phyloP scores from a whole-genome alignment of 2,113 vertebrate genomes.

The Brachyistius frenatus region DNA sequence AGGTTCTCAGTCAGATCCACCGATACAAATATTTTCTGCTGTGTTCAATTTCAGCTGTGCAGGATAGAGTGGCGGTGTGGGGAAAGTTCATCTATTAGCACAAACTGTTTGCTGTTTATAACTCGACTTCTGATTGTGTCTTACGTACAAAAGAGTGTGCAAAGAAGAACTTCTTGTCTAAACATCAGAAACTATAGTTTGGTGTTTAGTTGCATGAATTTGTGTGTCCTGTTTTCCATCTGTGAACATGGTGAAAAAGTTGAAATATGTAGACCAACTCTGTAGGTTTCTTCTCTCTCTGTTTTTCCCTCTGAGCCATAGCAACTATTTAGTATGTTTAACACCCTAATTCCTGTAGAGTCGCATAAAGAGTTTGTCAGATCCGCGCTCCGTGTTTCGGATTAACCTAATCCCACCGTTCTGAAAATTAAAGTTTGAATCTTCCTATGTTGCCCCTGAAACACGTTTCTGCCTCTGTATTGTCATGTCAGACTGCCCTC shows the following conservation, averaged over 20 bases:
- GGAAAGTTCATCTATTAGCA: no score
- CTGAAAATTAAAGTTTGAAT: conserved; percentile 72
- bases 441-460: conserved; percentile 47
- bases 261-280: no score
- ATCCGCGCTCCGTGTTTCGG: conserved; percentile 68
- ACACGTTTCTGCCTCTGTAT: conserved; percentile 59
- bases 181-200: no score
- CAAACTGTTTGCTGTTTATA: no score
- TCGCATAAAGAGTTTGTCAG: conserved; percentile 72
- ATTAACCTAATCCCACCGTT: conserved; percentile 77
- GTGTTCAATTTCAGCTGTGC: no score
- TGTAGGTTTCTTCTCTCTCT: conserved; percentile 1
- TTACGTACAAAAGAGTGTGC: no score
- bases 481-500: conserved; percentile 63
- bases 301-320: conserved; percentile 43
- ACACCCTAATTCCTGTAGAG: conserved; percentile 72
- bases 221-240: not conserved
- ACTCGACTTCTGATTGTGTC: no score
- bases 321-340: conserved; percentile 68
- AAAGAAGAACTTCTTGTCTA: no score
- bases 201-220: no score
- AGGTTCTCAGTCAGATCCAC: no score
- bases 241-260: conserved; percentile 3
- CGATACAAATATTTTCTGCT: no score
- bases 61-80: no score